phyloP scores from a whole-genome alignment of 2,113 vertebrate species.

The Thalassarche chlororhynchos region DNA sequence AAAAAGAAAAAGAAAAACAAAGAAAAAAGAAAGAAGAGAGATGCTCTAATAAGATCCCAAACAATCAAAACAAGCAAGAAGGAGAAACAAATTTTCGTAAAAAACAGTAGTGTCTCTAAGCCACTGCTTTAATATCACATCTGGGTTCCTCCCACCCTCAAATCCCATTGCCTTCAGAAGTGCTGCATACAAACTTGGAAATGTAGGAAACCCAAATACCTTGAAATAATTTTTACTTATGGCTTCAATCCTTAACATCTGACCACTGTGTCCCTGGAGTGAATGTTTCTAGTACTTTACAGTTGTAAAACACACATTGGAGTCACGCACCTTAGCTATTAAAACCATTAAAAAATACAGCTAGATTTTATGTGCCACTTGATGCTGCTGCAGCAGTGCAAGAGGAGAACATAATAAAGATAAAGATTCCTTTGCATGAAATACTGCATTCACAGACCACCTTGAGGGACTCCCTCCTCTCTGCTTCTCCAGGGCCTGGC shows the following conservation, averaged over 20 bases:
- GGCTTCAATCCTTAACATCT: not conserved
- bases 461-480: not conserved
- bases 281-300: not conserved
- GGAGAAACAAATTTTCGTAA: not conserved
- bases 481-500: not conserved
- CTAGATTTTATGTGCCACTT: not conserved
- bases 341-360: not conserved
- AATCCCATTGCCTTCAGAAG: not conserved
- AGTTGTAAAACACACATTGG: not conserved
- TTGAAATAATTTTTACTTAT: not conserved
- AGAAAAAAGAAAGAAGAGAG: not conserved
- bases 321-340: not conserved
- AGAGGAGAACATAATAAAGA: not conserved
- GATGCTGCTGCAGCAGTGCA: not conserved
- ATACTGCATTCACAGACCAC: not conserved
- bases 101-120: not conserved
- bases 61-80: not conserved
- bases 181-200: not conserved
- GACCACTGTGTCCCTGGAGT: not conserved
- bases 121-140: not conserved
- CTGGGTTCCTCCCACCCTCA: not conserved
- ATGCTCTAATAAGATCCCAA: not conserved
- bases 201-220: not conserved
- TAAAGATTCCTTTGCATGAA: not conserved
- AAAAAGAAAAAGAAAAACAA: not conserved